These are phyloP conservation scores for Dione vanillae DNA, from an alignment of 2,888 invertebrate species.

Conservation along the genomic window DNA sequence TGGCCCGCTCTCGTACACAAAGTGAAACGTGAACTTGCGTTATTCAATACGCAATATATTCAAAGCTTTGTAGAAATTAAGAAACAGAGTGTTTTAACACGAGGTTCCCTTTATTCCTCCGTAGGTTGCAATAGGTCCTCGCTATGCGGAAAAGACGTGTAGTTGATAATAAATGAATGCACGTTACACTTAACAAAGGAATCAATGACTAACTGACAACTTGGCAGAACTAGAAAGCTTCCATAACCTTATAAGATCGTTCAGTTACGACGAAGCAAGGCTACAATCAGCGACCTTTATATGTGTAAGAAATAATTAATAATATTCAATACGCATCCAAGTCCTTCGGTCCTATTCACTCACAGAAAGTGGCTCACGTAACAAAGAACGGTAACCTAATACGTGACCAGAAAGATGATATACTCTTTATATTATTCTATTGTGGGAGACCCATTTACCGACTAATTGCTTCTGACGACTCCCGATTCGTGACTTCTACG, in stretches of 20 bases:
- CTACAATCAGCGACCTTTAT: conserved; percentile 56
- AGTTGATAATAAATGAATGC: too few species aligned
- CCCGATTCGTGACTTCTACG: conserved; percentile 53
- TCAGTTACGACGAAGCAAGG: conserved; percentile 49
- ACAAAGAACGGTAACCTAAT: conserved; percentile 81
- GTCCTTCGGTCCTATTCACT: conserved; percentile 74
- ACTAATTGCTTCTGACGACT: conserved; percentile 72
- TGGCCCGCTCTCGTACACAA: too few species aligned
- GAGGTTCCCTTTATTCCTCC: too few species aligned
- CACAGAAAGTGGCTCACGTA: conserved; percentile 82
- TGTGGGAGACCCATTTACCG: conserved; percentile 70
- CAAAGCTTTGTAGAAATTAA: too few species aligned
- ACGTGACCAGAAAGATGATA: conserved; percentile 82
- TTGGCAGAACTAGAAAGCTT: conserved; percentile 42
- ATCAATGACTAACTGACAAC: background rate
- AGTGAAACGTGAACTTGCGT: too few species aligned
- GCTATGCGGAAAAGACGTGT: too few species aligned
- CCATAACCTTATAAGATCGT: conserved; percentile 45
- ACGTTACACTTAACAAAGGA: conserved; percentile 1
- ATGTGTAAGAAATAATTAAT: conserved; percentile 76
- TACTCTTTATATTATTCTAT: conserved; percentile 70
- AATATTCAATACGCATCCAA: conserved; percentile 75
- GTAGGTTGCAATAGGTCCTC: too few species aligned
- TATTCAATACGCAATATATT: too few species aligned
- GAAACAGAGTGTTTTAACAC: too few species aligned